Evolutionary conservation across 2,113 vertebrate genomes (phyloP).

Genomic region (Cairina moschata): DNA sequence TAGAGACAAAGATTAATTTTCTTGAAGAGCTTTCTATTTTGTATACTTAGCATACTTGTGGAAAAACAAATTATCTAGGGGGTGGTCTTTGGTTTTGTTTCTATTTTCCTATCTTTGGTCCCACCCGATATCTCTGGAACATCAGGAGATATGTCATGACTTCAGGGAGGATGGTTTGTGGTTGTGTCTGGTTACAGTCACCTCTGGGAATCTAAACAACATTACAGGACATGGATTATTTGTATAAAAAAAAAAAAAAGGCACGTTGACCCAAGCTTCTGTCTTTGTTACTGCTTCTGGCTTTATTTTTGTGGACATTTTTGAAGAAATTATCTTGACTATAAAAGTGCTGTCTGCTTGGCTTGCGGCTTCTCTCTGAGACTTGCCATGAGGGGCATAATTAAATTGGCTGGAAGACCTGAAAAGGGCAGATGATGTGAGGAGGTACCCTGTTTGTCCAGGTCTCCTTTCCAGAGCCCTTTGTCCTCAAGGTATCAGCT

Average conservation of each 20-base stretch:
- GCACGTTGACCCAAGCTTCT: background rate
- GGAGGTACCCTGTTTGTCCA: background rate
- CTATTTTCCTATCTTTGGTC: background rate
- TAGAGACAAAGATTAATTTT: background rate
- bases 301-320: background rate
- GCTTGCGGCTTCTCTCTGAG: background rate
- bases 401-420: background rate
- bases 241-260: background rate
- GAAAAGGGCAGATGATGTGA: background rate
- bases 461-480: background rate
- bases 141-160: slow-evolving; percentile 19
- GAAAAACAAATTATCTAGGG: background rate
- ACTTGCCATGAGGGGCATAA: background rate
- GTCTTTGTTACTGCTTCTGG: background rate
- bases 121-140: slow-evolving; percentile 14
- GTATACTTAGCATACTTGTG: background rate
- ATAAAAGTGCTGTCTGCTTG: background rate
- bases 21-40: background rate
- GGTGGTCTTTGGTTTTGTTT: slow-evolving; percentile 7
- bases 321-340: background rate
- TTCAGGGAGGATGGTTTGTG: background rate
- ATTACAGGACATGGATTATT: background rate
- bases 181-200: slow-evolving; percentile 18
- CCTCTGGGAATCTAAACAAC: background rate
- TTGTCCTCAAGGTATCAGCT: background rate